phyloP scores from a whole-genome alignment of 2,888 invertebrate genomes.

The Caradrina kadenii region DNA sequence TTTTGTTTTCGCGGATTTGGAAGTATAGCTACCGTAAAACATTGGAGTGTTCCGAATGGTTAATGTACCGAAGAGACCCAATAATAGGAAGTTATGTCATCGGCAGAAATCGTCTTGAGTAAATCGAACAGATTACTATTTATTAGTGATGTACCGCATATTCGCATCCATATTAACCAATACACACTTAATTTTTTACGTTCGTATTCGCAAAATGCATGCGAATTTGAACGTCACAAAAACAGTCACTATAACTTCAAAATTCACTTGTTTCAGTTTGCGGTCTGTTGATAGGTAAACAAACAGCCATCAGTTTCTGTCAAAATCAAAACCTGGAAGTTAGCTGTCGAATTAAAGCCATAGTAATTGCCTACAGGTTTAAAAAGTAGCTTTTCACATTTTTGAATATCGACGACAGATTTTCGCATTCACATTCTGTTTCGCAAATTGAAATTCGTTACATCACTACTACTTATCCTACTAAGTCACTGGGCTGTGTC shows the following conservation, averaged over 20 bases:
- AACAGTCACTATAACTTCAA: background rate
- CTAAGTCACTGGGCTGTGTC: background rate
- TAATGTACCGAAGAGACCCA: conserved; percentile 14
- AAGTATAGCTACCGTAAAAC: conserved; percentile 30
- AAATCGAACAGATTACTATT: background rate
- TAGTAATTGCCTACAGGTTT: too few relatives aligned
- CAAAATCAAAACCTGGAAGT: background rate
- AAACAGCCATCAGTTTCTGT: background rate
- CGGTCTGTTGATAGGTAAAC: background rate
- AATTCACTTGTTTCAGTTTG: background rate
- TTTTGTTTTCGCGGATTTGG: conserved; percentile 47
- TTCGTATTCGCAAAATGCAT: background rate
- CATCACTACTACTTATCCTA: background rate
- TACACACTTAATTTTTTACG: background rate
- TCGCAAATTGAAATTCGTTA: background rate
- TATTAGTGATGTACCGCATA: background rate
- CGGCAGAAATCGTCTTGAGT: background rate
- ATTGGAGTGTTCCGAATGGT: conserved; percentile 20
- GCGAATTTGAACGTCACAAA: background rate
- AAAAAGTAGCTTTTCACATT: too few relatives aligned
- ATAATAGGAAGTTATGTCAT: conserved; percentile 11
- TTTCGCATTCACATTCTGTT: background rate
- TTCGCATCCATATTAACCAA: background rate
- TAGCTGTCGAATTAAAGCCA: background rate
- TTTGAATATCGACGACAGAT: too few relatives aligned